A percentile compares a stretch with the other conserved stretches of the same genome.
phyloP scores from a whole-genome alignment of 2,797 vertebrate genomes.

The Poecile montanus region DNA sequence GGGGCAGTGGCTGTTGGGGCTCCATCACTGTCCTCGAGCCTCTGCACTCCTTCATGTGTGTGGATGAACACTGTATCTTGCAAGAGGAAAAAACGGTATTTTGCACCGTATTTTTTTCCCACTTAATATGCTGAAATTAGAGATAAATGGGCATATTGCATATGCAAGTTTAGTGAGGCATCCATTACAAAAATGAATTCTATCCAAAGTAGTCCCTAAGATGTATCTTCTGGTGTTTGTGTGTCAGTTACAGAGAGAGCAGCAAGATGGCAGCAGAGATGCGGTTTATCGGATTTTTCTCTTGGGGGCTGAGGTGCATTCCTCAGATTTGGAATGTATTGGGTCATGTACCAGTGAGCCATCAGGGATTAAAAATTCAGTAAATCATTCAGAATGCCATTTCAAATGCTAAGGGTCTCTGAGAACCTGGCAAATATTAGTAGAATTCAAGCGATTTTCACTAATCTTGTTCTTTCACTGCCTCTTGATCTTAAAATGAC shows the following conservation, averaged over 20 bases:
- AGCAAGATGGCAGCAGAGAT: constrained; percentile 65
- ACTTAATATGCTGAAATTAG: not conserved
- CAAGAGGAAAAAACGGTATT: not conserved
- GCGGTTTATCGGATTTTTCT: not conserved
- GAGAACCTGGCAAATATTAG: not conserved
- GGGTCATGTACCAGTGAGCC: not conserved
- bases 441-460: not conserved
- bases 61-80: not conserved
- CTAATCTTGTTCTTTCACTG: not conserved
- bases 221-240: not conserved
- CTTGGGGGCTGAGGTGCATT: not conserved
- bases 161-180: not conserved
- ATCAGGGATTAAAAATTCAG: not conserved
- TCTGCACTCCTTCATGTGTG: not conserved
- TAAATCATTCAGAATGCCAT: not conserved
- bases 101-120: not conserved
- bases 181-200: not conserved
- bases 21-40: fast-evolving
- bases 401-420: not conserved
- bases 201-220: not conserved
- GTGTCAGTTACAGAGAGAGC: not conserved
- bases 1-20: fast-evolving
- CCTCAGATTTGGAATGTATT: not conserved
- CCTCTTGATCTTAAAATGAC: not conserved
- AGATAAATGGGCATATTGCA: not conserved